Base-by-base conservation (phyloP, 2,888 invertebrate species). In the Drosophila recens region DNA sequence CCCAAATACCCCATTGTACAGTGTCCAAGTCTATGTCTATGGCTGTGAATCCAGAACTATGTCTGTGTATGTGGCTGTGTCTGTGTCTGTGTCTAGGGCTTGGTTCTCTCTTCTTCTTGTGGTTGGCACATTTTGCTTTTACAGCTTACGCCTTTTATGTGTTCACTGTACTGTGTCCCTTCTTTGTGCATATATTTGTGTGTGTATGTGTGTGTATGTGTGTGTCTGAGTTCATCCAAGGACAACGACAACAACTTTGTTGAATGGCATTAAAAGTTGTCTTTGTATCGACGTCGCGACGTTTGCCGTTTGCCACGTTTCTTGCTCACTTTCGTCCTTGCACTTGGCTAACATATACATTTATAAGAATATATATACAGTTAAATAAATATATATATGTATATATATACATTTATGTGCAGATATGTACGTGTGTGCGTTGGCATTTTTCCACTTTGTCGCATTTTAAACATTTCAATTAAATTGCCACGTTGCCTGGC, bases 401-500 rank as follows among this genome's bases (percentile, higher is more conserved):
- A 23, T 20, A 49, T 38, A 27, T 38, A 11, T 20, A 52, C 57
- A 23, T 40, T 13, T n/a, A 38, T 10, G 15, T 23, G n/a, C 13
- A 36, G 33, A 8, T 33, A 48, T 59, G 20, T 45, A 48, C 59
- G 20, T 45, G 43, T 58, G 20, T 48, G 11, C 51, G 38, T 59
- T 77, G 72, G 51, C 66, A 67, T 73, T 88, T 79, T 82, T 83
- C 67, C 89, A 77, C 68, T 58, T 68, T 75, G 82, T 67, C 70
- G 72, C 88, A 68, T 75, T 77, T 85, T 59, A 64, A 87, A 80
- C 74, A 89, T 89, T 89, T 89, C 89, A 89, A 87, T 85, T 77
- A 87, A 87, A 67, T 64, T 64, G 59, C 52, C 53, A 23, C 20
- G 17, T 52, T n/a, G 58, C 23, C 17, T 42, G 33, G 30, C 30